Evolutionary conservation across 1,140 invertebrate species (phyloP).

Genomic region (Sminthurinus signatus): DNA sequence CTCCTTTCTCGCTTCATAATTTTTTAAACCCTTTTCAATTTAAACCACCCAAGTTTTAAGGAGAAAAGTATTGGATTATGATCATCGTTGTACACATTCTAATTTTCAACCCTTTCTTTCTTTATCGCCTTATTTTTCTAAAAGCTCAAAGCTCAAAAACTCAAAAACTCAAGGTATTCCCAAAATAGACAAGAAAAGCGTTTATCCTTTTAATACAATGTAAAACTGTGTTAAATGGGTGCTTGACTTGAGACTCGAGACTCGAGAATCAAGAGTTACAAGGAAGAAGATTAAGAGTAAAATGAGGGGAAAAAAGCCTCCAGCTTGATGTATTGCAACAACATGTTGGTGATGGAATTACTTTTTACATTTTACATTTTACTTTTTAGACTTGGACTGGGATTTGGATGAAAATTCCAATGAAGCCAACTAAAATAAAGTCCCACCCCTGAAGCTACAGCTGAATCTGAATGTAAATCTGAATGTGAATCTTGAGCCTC

Average conservation of each 20-base stretch:
- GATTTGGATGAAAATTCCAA: not conserved
- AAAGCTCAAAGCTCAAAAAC: not conserved
- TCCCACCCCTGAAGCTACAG: slow-evolving; percentile 9
- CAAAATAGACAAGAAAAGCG: not conserved
- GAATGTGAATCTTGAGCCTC: too few relatives aligned
- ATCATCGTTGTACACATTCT: not conserved
- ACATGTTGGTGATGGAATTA: not conserved
- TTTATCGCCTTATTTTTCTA: too few relatives aligned
- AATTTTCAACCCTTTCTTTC: too few relatives aligned
- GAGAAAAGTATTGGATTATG: not conserved
- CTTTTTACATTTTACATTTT: too few relatives aligned
- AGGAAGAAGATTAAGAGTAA: too few relatives aligned
- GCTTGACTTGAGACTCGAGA: too few relatives aligned
- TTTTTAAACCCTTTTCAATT: not conserved
- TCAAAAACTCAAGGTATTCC: too few relatives aligned
- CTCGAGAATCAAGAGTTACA: too few relatives aligned
- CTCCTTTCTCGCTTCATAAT: not conserved
- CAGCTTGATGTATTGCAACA: not conserved
- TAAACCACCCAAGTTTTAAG: not conserved
- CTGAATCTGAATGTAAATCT: too few relatives aligned
- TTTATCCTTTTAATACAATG: not conserved
- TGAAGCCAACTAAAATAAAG: not conserved
- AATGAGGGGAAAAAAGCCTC: too few relatives aligned
- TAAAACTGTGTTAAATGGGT: too few relatives aligned
- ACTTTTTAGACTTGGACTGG: too few relatives aligned